These are phyloP conservation scores for Platycercus adscitus DNA, from an alignment of 2,113 vertebrate species.

Conservation along the genomic window DNA sequence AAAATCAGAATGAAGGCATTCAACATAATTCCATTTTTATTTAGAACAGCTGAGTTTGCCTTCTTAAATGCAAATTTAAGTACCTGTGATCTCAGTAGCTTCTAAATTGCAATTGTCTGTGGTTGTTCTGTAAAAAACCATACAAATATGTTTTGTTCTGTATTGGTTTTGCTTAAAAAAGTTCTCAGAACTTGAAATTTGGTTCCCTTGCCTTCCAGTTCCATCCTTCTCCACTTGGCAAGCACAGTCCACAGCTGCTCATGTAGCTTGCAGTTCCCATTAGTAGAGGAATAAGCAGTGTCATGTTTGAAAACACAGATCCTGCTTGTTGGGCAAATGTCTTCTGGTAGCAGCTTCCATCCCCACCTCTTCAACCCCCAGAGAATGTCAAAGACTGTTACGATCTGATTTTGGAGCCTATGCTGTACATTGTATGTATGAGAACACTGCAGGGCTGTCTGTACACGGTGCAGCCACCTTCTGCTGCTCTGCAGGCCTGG, in stretches of 20 bases:
- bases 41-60: background rate
- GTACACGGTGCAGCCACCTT: accelerated
- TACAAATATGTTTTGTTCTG: background rate
- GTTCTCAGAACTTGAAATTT: background rate
- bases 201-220: background rate
- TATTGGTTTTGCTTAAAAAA: background rate
- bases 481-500: no score
- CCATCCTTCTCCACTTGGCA: background rate
- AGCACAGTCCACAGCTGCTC: background rate
- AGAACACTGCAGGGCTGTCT: background rate
- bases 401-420: background rate
- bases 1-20: background rate
- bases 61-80: background rate
- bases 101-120: background rate
- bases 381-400: background rate
- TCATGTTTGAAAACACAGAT: background rate
- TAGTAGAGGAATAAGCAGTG: background rate
- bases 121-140: background rate
- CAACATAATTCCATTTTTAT: background rate
- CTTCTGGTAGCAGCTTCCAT: background rate
- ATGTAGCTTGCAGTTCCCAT: background rate
- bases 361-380: background rate
- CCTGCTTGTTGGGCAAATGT: background rate
- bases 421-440: accelerated
- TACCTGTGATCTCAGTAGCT: background rate